Evolutionary conservation across 2,888 invertebrate species (phyloP).

Genomic region (Tubiluchus corallicola): DNA sequence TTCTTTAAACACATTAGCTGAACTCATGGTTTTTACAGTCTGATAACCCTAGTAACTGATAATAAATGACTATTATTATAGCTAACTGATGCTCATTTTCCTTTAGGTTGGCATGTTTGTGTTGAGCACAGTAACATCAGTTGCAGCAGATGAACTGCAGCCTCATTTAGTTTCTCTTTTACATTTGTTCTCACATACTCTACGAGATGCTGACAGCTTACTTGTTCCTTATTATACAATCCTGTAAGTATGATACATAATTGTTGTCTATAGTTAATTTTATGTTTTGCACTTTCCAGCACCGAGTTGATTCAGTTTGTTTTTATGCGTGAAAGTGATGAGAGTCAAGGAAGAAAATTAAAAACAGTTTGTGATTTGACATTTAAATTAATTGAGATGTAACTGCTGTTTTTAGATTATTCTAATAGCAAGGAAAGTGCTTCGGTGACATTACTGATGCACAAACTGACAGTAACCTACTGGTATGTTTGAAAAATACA

Average conservation of each 20-base stretch:
- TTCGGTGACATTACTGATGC: too few relatives aligned
- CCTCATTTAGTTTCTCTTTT: slow-evolving; percentile 42
- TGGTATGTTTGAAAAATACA: too few relatives aligned
- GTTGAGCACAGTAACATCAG: slow-evolving; percentile 46
- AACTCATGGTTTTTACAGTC: not conserved
- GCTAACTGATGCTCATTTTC: slow-evolving; percentile 9
- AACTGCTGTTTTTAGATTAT: too few relatives aligned
- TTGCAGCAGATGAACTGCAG: slow-evolving; percentile 46
- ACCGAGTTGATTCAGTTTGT: too few relatives aligned
- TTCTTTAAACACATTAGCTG: not conserved
- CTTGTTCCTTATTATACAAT: slow-evolving; percentile 41
- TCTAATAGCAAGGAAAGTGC: too few relatives aligned
- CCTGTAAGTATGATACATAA: slow-evolving; percentile 23
- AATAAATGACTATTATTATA: not conserved
- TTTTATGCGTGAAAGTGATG: too few relatives aligned
- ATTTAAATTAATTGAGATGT: too few relatives aligned
- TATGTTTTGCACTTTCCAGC: too few relatives aligned
- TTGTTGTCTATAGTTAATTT: too few relatives aligned
- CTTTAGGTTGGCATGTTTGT: slow-evolving; percentile 45
- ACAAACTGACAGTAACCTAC: too few relatives aligned
- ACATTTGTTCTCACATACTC: slow-evolving; percentile 34
- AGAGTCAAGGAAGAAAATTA: too few relatives aligned
- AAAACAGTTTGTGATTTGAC: too few relatives aligned
- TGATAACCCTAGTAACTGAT: slow-evolving; percentile 2
- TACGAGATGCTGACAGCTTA: slow-evolving; percentile 34